Evolutionary conservation across 1,140 invertebrate genomes (phyloP).

Genomic region (Bombus picipes): DNA sequence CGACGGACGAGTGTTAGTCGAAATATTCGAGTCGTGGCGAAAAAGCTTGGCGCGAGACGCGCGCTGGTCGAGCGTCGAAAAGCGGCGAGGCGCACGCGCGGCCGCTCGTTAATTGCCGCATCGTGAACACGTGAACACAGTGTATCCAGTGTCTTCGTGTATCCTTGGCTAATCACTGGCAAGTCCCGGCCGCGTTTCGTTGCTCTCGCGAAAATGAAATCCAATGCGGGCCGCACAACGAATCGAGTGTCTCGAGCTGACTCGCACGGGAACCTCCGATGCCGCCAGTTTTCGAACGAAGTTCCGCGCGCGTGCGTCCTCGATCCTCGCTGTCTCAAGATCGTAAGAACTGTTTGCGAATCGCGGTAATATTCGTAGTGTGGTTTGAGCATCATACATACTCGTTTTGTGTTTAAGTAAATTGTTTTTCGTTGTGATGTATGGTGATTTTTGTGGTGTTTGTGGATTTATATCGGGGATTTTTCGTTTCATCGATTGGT

Average conservation of each 20-base stretch:
- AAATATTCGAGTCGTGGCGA: conserved; percentile 35
- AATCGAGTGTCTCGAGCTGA: background rate
- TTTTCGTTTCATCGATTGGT: background rate
- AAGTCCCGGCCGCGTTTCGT: background rate
- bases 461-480: background rate
- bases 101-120: conserved; percentile 30
- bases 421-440: background rate
- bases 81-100: conserved; percentile 9
- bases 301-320: conserved; percentile 16
- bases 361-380: too few species aligned
- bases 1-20: conserved; percentile 29
- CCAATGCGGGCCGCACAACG: background rate
- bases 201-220: background rate
- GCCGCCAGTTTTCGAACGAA: conserved; percentile 41
- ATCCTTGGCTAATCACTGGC: conserved; percentile 19
- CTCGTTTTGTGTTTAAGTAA: background rate
- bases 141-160: conserved; percentile 28
- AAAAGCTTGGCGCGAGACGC: conserved; percentile 25
- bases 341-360: background rate
- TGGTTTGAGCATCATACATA: too few species aligned
- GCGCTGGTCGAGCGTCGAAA: background rate
- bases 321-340: background rate
- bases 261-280: background rate
- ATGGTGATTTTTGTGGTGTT: background rate
- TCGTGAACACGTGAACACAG: conserved; percentile 7